Conservation (phyloP, 2,113 vertebrate genomes). For the Erpornis zantholeuca region DNA sequence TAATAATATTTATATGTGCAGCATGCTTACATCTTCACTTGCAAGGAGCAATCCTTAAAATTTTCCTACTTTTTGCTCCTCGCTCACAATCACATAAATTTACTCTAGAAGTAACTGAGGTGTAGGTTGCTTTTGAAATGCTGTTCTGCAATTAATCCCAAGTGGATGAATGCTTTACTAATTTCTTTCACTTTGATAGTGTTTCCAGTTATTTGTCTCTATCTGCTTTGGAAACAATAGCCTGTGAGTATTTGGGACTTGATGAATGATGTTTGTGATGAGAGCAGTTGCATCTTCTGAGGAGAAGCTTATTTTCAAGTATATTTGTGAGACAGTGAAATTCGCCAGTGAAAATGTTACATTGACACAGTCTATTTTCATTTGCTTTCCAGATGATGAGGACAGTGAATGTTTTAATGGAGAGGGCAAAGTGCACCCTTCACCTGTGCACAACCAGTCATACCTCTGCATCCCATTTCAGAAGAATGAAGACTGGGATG, state of each 20-base stretch:
- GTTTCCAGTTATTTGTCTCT: neutral
- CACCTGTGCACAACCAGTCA: slow-evolving; percentile 81
- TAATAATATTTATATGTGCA: neutral
- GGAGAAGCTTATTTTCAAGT: neutral
- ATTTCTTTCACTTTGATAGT: neutral
- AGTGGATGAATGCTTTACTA: neutral
- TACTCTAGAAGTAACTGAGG: neutral
- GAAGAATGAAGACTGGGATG: slow-evolving; percentile 81
- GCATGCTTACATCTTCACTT: neutral
- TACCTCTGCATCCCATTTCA: slow-evolving; percentile 95
- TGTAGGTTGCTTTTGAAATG: neutral
- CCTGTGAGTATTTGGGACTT: neutral
- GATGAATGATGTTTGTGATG: neutral
- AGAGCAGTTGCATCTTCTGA: neutral
- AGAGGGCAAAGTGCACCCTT: slow-evolving; percentile 68
- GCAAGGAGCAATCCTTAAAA: neutral
- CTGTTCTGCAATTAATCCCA: neutral
- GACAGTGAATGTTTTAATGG: slow-evolving; percentile 79
- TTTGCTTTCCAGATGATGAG: slow-evolving; percentile 83
- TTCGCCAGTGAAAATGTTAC: neutral
- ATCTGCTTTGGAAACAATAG: neutral
- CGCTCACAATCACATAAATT: neutral
- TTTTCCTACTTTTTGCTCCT: neutral
- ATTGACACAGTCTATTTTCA: neutral
- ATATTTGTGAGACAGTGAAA: neutral